Base-by-base conservation (phyloP, 2,113 vertebrate species). In the Centropus unirufus region DNA sequence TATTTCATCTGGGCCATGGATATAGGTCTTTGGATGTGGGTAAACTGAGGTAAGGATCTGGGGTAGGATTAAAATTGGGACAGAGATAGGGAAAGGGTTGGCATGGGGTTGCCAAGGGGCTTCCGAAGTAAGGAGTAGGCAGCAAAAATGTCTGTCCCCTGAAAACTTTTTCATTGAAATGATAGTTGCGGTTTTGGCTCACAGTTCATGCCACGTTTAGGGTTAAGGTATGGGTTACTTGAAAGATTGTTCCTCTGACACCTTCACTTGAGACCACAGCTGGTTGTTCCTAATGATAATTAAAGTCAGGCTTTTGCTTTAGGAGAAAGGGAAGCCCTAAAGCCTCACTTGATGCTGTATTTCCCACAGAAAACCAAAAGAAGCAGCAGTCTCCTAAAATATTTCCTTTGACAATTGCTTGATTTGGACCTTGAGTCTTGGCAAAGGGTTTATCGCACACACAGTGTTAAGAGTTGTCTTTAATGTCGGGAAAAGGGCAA, bases 261-360 rank as follows among this genome's bases (percentile, higher is more conserved):
- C 16, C 51, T 84, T 78, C 2, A 7, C 5, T 0, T 0, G 1
- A 23, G 55, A 82, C 40, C 18, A 24, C 1, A 23, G 26, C 26
- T 78, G 40, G 11, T n/a, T 73, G n/a, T 10, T 29, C 17, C 11
- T 34, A 74, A 5, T 29, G 83, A 13, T 1, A 67, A 30, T 23
- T 34, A 83, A 36, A 11, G 54, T 46, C 27, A 55, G n/a, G 10
- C 5, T 76, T 93, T 72, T 79, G 11, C 13, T 87, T 89, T 16
- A 55, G 44, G 34, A 80, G 34, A 12, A 24, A 58, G 32, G 76
- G 49, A 72, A 17, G 2, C 4, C 24, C 29, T 51, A 14, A 67
- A 46, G 18, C n/a, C 83, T 76, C n/a, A 44, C 57, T 2, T 44
- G 29, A 22, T 32, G 42, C 17, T 72, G 58, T 5, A 2, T 39